Evolutionary conservation across 2,888 invertebrate genomes (phyloP).

Genomic region (Drosophila monieri): DNA sequence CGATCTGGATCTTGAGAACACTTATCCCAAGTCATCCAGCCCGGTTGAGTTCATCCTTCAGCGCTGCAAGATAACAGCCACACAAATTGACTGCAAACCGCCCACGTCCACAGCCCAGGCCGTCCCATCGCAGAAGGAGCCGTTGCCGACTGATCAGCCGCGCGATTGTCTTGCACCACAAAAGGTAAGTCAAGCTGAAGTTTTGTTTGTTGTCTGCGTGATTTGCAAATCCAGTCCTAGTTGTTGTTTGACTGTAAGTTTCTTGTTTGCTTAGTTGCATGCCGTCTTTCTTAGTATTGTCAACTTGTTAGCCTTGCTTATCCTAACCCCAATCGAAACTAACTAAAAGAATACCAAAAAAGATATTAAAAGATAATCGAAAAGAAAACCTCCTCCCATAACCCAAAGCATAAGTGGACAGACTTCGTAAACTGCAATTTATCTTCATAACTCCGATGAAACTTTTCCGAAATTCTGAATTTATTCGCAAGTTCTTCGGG

Average conservation of each 20-base stretch:
- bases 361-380: background rate
- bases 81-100: constrained; percentile 48
- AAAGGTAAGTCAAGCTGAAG: constrained; percentile 66
- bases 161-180: constrained; percentile 79
- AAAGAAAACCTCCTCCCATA: background rate
- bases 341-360: constrained; percentile 8
- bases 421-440: background rate
- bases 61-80: constrained; percentile 59
- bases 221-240: constrained; percentile 56
- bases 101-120: constrained; percentile 3
- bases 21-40: constrained; percentile 59
- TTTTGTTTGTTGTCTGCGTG: constrained; percentile 23
- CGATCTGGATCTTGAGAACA: constrained; percentile 75
- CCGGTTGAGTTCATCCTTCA: constrained; percentile 67
- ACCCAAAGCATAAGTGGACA: background rate
- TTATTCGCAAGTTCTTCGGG: no score
- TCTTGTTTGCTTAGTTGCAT: constrained; percentile 60
- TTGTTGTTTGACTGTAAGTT: constrained; percentile 27
- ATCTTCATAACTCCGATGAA: background rate
- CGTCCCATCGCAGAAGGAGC: constrained; percentile 15
- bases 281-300: constrained; percentile 71
- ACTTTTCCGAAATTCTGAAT: background rate
- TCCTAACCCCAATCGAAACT: constrained; percentile 34
- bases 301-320: constrained; percentile 55
- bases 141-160: constrained; percentile 63